Conservation (phyloP, 2,797 vertebrate species). For the Aldrovandia affinis region DNA sequence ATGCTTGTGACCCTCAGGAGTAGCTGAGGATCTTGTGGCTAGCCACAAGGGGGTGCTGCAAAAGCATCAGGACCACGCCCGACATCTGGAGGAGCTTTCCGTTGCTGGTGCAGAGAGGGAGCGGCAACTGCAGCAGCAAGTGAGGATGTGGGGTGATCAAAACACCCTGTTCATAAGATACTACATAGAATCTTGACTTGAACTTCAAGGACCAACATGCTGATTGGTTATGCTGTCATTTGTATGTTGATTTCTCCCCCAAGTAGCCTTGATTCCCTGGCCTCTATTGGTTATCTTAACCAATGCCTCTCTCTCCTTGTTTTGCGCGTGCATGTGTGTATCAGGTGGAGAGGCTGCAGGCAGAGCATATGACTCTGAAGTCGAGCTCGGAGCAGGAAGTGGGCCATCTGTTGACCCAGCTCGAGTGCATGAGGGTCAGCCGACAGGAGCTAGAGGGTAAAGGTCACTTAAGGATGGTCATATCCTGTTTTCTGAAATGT, state of each 20-base stretch:
- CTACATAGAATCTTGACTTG: not conserved
- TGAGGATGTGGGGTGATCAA: conserved; percentile 44
- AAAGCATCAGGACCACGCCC: conserved; percentile 67
- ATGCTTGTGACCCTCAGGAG: conserved; percentile 53
- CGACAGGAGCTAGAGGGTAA: conserved; percentile 84
- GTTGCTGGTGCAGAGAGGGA: conserved; percentile 63
- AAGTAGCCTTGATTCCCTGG: not conserved
- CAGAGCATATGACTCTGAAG: conserved; percentile 70
- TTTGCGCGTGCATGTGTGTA: conserved; percentile 25
- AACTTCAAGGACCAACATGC: not conserved
- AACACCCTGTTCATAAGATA: not conserved
- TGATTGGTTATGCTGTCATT: not conserved
- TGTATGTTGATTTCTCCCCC: not conserved
- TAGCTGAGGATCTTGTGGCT: conserved; percentile 70
- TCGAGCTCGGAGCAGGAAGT: conserved; percentile 80
- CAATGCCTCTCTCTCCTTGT: not conserved
- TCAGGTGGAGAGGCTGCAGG: conserved; percentile 77
- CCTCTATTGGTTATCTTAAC: not conserved
- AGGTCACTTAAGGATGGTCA: conserved; percentile 9
- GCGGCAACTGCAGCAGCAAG: conserved; percentile 74
- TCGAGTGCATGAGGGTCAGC: conserved; percentile 77
- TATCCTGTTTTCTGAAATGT: no score
- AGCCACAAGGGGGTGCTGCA: conserved; percentile 69
- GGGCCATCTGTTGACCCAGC: conserved; percentile 80
- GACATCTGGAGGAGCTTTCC: conserved; percentile 67